These are phyloP conservation scores for Zoanthus sansibaricus DNA, from an alignment of 92 coral and sea anemone species.

Conservation along the genomic window DNA sequence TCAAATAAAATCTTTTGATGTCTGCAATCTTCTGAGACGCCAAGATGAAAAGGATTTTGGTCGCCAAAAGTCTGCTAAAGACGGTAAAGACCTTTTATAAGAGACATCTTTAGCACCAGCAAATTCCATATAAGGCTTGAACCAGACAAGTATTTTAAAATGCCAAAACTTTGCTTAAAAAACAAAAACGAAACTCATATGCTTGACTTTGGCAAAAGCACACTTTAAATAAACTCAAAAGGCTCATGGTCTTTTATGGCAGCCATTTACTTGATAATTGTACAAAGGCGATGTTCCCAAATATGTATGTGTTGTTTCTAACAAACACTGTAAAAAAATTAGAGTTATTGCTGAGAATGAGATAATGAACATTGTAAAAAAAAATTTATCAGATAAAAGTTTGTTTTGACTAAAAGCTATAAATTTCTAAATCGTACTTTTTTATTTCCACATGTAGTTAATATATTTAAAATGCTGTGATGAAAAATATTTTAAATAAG, in stretches of 20 bases:
- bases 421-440: neutral
- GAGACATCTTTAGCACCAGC: neutral
- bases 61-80: conserved; percentile 12
- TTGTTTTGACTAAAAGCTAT: neutral
- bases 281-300: neutral
- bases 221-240: too few relatives aligned
- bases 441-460: neutral
- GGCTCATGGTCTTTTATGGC: neutral
- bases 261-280: neutral
- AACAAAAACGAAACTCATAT: neutral
- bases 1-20: conserved; percentile 11
- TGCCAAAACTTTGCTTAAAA: neutral
- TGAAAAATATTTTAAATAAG: neutral
- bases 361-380: neutral
- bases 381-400: neutral
- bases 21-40: conserved; percentile 27
- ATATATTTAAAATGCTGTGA: neutral
- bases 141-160: neutral
- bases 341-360: too few relatives aligned
- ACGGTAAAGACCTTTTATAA: conserved; percentile 5
- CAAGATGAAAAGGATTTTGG: conserved; percentile 2
- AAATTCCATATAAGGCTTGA: neutral
- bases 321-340: too few relatives aligned
- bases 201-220: too few relatives aligned
- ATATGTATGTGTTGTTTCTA: neutral